These are phyloP conservation scores for Xenopus borealis DNA, from an alignment of 2,113 vertebrate species.

Conservation along the genomic window DNA sequence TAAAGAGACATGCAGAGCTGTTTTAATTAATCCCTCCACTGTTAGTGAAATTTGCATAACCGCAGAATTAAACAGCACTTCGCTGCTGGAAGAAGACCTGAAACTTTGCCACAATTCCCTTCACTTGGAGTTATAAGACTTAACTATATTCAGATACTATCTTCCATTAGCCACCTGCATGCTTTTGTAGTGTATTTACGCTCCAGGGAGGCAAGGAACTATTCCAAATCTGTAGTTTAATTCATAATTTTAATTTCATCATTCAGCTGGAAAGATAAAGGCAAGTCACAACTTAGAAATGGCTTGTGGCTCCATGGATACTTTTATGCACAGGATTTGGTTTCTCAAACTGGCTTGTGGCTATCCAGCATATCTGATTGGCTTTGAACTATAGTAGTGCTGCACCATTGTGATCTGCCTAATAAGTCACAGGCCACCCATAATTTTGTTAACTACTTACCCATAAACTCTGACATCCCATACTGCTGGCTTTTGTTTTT, in stretches of 20 bases:
- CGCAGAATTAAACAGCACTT: constrained; percentile 37
- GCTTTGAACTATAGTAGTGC: too few species aligned
- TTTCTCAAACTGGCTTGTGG: too few species aligned
- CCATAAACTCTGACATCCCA: too few species aligned
- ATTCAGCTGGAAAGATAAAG: constrained; percentile 1
- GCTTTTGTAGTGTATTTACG: constrained; percentile 16
- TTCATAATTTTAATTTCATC: constrained; percentile 14
- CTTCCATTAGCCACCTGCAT: constrained; percentile 30
- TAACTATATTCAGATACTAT: constrained; percentile 12
- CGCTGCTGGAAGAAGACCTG: constrained; percentile 27
- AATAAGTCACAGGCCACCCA: too few species aligned
- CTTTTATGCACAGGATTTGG: neutral
- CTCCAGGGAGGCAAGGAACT: constrained; percentile 12
- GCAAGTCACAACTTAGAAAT: too few species aligned
- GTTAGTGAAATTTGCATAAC: constrained; percentile 42
- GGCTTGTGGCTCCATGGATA: neutral
- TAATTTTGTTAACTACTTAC: too few species aligned
- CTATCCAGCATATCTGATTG: too few species aligned
- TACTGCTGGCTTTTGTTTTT: too few species aligned
- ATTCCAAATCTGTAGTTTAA: constrained; percentile 21
- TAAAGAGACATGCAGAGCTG: constrained; percentile 44
- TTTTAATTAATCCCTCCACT: constrained; percentile 43
- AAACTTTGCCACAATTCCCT: constrained; percentile 23
- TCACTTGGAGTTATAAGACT: constrained; percentile 3
- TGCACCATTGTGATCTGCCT: too few species aligned